phyloP scores from a whole-genome alignment of 2,888 invertebrate genomes.

The Scaptomyza tumidula region DNA sequence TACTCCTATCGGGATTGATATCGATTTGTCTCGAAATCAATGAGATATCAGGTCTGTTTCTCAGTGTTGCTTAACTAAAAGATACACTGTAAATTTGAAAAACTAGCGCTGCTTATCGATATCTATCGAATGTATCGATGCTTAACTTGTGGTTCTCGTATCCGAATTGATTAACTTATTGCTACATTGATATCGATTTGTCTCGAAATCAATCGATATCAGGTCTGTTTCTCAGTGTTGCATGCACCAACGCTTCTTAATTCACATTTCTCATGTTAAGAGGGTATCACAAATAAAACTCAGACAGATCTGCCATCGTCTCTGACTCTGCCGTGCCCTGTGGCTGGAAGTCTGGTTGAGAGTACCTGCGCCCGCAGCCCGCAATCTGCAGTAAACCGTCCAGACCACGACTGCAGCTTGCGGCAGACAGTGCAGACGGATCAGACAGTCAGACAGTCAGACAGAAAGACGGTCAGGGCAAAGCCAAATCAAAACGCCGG shows the following conservation, averaged over 20 bases:
- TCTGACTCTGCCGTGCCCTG: slow-evolving; percentile 15
- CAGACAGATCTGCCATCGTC: slow-evolving; percentile 42
- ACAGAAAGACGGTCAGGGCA: slow-evolving; percentile 31
- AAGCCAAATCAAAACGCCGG: slow-evolving; percentile 58
- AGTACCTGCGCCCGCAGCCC: slow-evolving; percentile 29
- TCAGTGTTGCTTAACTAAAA: no score
- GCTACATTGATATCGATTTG: background rate
- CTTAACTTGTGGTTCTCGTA: no score
- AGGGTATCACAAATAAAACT: slow-evolving; percentile 16
- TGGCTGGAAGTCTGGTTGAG: slow-evolving; percentile 22
- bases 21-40: no score
- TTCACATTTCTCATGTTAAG: background rate
- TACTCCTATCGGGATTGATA: no score
- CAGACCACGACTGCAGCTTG: slow-evolving; percentile 32
- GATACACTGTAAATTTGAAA: no score
- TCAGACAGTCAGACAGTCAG: slow-evolving; percentile 19
- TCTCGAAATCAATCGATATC: no score
- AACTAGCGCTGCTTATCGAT: background rate
- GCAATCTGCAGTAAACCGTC: slow-evolving; percentile 20
- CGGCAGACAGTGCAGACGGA: slow-evolving; percentile 19
- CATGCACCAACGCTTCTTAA: background rate
- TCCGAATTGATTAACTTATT: no score
- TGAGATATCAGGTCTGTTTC: no score
- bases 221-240: no score
- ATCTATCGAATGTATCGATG: background rate